phyloP scores from a whole-genome alignment of 1,140 invertebrate species.

The Drosophila suzukii region DNA sequence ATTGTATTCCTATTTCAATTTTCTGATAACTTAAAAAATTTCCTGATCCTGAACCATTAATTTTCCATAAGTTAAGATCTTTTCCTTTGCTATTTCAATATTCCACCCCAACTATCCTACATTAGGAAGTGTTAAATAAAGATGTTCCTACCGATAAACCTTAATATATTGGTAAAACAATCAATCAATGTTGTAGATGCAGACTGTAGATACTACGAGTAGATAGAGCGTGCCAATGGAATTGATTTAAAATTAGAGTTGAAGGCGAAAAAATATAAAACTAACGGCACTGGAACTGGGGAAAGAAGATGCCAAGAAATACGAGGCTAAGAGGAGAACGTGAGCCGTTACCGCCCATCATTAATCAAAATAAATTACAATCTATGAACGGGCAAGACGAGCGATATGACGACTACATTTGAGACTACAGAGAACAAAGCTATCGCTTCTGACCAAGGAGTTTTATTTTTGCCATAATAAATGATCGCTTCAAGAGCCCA shows the following conservation, averaged over 20 bases:
- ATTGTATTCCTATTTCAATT: too few relatives aligned
- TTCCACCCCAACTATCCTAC: neutral
- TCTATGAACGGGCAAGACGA: conserved; percentile 35
- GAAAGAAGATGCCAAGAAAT: conserved; percentile 5
- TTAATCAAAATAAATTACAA: conserved; percentile 63
- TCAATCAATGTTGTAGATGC: conserved; percentile 25
- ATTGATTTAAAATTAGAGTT: conserved; percentile 48
- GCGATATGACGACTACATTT: conserved; percentile 49
- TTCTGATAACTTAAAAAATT: too few relatives aligned
- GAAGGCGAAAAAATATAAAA: conserved; percentile 19
- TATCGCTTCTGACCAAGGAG: conserved; percentile 2
- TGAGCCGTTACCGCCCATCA: conserved; percentile 38
- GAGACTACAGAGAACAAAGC: conserved; percentile 8
- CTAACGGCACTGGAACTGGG: conserved; percentile 21
- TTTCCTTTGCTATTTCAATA: neutral
- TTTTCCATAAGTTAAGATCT: too few relatives aligned
- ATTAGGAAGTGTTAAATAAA: neutral
- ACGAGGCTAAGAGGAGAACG: conserved; percentile 8
- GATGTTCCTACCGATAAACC: conserved; percentile 5
- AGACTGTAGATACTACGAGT: conserved; percentile 3
- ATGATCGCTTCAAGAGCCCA: conserved; percentile 31
- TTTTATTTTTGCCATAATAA: conserved; percentile 43
- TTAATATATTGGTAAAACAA: conserved; percentile 11
- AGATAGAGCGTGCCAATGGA: conserved; percentile 31
- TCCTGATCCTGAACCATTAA: too few relatives aligned